Evolutionary conservation across 2,113 vertebrate genomes (phyloP).

Genomic region (Leuciscus idus): DNA sequence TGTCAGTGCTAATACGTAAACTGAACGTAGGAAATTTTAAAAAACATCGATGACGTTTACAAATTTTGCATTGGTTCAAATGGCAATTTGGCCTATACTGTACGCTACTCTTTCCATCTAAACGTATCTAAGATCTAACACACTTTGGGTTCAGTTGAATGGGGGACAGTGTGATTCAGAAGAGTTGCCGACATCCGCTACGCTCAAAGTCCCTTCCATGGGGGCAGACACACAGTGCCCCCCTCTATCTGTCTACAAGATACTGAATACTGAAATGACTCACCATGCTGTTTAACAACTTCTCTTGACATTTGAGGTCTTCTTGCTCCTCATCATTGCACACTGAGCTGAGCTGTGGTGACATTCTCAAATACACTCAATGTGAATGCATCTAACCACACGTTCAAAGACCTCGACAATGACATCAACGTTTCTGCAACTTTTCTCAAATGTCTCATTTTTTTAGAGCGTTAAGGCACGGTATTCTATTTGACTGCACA

Average conservation of each 20-base stretch:
- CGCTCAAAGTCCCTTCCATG: conserved; percentile 44
- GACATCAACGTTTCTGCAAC: neutral
- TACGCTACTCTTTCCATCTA: neutral
- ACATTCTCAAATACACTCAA: conserved; percentile 8
- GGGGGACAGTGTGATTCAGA: conserved; percentile 27
- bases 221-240: conserved; percentile 14
- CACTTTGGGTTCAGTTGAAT: neutral
- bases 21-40: neutral
- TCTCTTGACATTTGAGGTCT: conserved; percentile 41
- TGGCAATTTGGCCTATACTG: neutral
- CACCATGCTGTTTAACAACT: conserved; percentile 9
- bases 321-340: neutral
- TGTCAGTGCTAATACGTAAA: neutral
- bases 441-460: neutral
- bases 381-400: conserved; percentile 22
- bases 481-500: neutral
- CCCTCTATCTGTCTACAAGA: conserved; percentile 13
- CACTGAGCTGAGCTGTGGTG: neutral
- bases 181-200: conserved; percentile 14
- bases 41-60: neutral
- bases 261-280: conserved; percentile 31
- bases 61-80: neutral
- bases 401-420: neutral
- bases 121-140: neutral
- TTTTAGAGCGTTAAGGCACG: neutral